phyloP scores from a whole-genome alignment of 2,797 vertebrate species.

The Enteromius mattozi region DNA sequence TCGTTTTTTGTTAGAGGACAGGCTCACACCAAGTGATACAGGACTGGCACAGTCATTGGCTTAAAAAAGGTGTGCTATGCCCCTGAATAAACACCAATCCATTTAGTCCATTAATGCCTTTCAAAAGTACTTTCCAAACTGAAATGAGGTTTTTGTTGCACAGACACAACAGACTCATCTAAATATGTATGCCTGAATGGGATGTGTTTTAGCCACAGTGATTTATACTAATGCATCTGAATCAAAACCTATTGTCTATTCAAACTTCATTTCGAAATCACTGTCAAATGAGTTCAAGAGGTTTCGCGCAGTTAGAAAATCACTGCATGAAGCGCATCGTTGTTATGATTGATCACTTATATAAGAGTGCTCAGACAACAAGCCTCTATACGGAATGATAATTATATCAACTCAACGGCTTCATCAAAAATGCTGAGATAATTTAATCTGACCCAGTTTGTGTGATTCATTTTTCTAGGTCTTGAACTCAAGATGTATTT shows the following conservation, averaged over 20 bases:
- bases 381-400: conserved; percentile 28
- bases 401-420: conserved; percentile 41
- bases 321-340: conserved; percentile 15
- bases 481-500: conserved; percentile 27
- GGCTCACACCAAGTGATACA: not conserved
- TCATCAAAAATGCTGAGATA: conserved; percentile 43
- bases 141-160: conserved; percentile 4
- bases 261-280: conserved; percentile 22
- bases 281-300: conserved; percentile 46
- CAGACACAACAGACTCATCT: not conserved
- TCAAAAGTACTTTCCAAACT: not conserved
- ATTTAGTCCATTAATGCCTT: conserved; percentile 4
- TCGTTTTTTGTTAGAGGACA: too few species aligned
- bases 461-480: conserved; percentile 39
- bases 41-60: not conserved
- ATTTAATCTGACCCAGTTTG: conserved; percentile 49
- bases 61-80: not conserved
- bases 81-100: not conserved
- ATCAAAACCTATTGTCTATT: conserved; percentile 38
- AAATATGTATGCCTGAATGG: conserved; percentile 1
- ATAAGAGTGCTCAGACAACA: conserved; percentile 44
- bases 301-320: conserved; percentile 26
- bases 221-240: conserved; percentile 27
- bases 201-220: not conserved
- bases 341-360: conserved; percentile 50